Base-by-base conservation (phyloP, 2,113 vertebrate species). In the Coptodon rendalli region DNA sequence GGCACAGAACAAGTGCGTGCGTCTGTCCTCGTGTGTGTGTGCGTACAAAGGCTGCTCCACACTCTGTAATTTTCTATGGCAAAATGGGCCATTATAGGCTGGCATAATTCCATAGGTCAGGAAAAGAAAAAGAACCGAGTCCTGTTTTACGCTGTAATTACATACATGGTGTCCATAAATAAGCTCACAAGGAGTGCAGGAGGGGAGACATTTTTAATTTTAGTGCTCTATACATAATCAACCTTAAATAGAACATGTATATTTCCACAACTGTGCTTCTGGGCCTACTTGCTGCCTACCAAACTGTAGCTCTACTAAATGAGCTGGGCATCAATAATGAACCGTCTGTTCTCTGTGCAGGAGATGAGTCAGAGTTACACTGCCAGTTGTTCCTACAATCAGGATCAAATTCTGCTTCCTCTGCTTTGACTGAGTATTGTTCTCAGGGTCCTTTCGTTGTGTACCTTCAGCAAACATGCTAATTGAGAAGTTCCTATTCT, bases 31-130 rank as follows among this genome's bases (percentile, higher is more conserved):
- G 54, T 31, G 71, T 66, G 5, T 59, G 52, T 50, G 71, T 43
- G 3, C 2, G 1, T 1, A n/a, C 78, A 82, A 83, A 81, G 86
- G 80, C 87, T 87, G 87, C 80, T 91, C 66, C 89, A 82, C 84
- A 91, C 91, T 92, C 94, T 96, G 94, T 94, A 94, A 96, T 96
- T 96, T 96, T 90, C 90, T 81, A 90, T 82, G 38, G 87, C 82
- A 90, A 95, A 95, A 94, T 88, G 88, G 89, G 76, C 89, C 84
- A 89, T 93, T 95, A 94, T 81, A 95, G 87, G 84, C 73, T 92
- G 91, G 90, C 88, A 88, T 89, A 86, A 86, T 89, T 93, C 92
- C 91, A 94, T 92, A 83, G 73, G 91, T 94, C 86, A 93, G 91
- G 91, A 50, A 88, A 90, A 93, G 91, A 91, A 48, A 88, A 90